phyloP scores from a whole-genome alignment of 2,113 vertebrate genomes.

The Panthera leo region DNA sequence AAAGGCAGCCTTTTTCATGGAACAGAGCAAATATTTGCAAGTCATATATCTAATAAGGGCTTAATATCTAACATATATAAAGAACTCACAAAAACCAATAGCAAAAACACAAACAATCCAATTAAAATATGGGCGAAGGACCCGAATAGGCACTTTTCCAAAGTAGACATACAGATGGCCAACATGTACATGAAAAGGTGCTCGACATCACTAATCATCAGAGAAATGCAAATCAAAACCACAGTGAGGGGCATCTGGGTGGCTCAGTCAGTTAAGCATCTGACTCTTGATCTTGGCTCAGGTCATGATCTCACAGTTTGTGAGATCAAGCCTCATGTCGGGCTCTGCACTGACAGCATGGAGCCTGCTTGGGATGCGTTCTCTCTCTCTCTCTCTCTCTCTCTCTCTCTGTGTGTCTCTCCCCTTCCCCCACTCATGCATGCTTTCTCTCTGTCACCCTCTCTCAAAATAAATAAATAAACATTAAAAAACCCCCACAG shows the following conservation, averaged over 20 bases:
- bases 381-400: no score
- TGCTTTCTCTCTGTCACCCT: no score
- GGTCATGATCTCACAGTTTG: no score
- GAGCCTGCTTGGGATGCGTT: no score
- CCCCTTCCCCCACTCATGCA: no score
- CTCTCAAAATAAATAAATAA: no score
- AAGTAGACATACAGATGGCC: background rate
- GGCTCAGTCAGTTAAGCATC: no score
- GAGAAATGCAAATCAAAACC: background rate
- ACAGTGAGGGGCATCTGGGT: background rate
- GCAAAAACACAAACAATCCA: background rate
- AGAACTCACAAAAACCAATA: background rate
- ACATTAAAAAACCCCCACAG: background rate
- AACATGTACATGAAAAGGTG: background rate
- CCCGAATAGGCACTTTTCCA: background rate
- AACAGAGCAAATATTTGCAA: background rate
- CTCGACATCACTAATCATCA: background rate
- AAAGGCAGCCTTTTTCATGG: background rate
- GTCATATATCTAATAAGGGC: background rate
- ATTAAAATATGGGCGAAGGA: background rate
- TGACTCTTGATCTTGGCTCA: no score
- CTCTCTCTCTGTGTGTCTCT: no score
- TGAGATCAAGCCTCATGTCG: no score
- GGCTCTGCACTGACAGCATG: no score
- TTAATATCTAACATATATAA: background rate